Evolutionary conservation across 2,113 vertebrate genomes (phyloP), one percentile per base, ranked within the genome.

Genomic region (Thinocorus orbignyianus): DNA sequence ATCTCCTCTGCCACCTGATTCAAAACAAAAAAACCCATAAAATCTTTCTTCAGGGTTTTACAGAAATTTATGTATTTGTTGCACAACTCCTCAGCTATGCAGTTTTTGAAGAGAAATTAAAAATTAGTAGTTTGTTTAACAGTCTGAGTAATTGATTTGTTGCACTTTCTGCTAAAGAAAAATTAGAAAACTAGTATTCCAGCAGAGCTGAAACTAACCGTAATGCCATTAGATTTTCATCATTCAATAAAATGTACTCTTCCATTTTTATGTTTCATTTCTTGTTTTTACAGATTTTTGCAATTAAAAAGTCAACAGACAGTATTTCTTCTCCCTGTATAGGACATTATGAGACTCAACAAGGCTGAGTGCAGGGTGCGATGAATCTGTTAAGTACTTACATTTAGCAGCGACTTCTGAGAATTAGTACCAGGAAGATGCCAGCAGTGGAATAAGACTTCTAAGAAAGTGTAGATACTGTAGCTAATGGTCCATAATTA

Each of bases 161-260:
- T 97, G 92, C 88, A 96, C 95, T 97, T 97, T 88, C 96, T 97
- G 96, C 87, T 96, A 96, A 92, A 96, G 87, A 95, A 94, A 92
- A 95, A 94, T 76, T 89, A 93, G 58, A 96, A 96, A 97, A 97
- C 54, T 78, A 97, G 89, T 92, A 95, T 97, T 97, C 88, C 78
- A 97, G 91, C 77, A 92, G 86, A 95, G 88, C n/a, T 95, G 73
- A 95, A 92, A 91, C 28, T 93, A 93, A 93, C 86, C 55, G 90
- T 95, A 95, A 96, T 96, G 95, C 79, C 89, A 87, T 87, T 97
- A 98, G 95, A 97, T 98, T 98, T 97, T 97, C 94, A 97, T 97
- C 90, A 89, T 77, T 97, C 88, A 99, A 98, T 98, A 99, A 98
- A 99, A 79, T 87, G 91, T 97, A 97, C 97, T 97, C 98, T 98